Evolutionary conservation across 1,140 invertebrate genomes (phyloP).

Genomic region (Stegodyphus mimosarum): DNA sequence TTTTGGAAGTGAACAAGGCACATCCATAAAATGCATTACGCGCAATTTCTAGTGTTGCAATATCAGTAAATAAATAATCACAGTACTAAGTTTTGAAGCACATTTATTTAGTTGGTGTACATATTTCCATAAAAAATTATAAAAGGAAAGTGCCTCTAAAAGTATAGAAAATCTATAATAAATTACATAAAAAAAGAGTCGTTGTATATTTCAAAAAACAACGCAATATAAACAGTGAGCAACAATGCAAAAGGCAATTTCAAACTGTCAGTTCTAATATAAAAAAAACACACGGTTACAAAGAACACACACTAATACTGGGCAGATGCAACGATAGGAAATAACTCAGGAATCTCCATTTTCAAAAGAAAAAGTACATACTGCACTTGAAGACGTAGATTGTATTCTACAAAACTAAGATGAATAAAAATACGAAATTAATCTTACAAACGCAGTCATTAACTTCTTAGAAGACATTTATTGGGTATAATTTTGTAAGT

Average conservation of each 20-base stretch:
- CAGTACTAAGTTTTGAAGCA: neutral
- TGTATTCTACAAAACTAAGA: neutral
- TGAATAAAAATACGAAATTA: neutral
- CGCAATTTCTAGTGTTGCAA: neutral
- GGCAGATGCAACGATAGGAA: neutral
- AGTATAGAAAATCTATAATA: slow-evolving; percentile 25
- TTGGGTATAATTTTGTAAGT: neutral
- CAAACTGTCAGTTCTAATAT: neutral
- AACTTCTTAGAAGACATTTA: neutral
- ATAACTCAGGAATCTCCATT: neutral
- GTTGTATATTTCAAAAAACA: neutral
- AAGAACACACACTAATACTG: neutral
- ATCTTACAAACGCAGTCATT: neutral
- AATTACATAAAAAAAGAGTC: slow-evolving; percentile 14
- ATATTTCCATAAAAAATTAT: slow-evolving; percentile 10
- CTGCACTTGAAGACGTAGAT: neutral
- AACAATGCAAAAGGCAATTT: slow-evolving; percentile 16
- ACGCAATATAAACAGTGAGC: slow-evolving; percentile 21
- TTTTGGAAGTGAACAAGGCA: too few species aligned
- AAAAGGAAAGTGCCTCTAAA: slow-evolving; percentile 25
- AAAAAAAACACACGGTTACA: neutral
- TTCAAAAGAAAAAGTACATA: neutral
- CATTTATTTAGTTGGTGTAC: neutral
- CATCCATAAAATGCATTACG: too few species aligned
- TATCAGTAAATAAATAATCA: neutral